These are phyloP conservation scores for Gadus chalcogrammus DNA, from an alignment of 2,113 vertebrate genomes.

Conservation along the genomic window DNA sequence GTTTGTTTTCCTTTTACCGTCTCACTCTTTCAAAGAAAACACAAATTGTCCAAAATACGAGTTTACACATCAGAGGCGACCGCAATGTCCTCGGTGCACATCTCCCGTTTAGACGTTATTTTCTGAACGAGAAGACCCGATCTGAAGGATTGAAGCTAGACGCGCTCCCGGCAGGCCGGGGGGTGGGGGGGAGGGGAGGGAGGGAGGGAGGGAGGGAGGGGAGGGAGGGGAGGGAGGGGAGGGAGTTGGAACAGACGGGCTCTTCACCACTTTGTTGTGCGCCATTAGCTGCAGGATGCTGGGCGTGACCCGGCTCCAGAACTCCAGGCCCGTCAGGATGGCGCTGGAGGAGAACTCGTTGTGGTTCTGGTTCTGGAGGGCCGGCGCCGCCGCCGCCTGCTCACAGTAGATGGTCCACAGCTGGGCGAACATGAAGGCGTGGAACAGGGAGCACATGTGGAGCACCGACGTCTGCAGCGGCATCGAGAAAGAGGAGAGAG, in stretches of 20 bases:
- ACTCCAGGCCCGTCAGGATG: constrained; percentile 93
- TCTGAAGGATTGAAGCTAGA: not conserved
- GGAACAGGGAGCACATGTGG: constrained; percentile 98
- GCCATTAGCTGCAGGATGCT: constrained; percentile 99
- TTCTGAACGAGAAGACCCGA: not conserved
- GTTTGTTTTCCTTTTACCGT: not conserved
- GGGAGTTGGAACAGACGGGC: not conserved
- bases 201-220: too few relatives aligned
- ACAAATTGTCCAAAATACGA: not conserved
- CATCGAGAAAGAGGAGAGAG: constrained; percentile 66
- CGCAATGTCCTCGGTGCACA: not conserved
- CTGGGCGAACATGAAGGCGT: constrained; percentile 98
- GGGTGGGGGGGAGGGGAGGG: not conserved
- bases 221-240: not conserved
- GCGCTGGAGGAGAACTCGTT: constrained; percentile 93
- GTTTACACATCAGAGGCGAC: not conserved
- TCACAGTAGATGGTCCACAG: constrained; percentile 99
- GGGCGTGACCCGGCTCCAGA: constrained; percentile 97
- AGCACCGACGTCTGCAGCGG: constrained; percentile 97
- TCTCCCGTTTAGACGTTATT: not conserved
- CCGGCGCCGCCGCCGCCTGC: constrained; percentile 85
- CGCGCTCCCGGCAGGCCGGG: not conserved
- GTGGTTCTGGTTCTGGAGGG: constrained; percentile 91
- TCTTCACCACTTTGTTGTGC: constrained; percentile 96
- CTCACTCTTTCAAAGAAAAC: not conserved